Base-by-base conservation (phyloP, 2,113 vertebrate genomes). In the Galemys pyrenaicus region DNA sequence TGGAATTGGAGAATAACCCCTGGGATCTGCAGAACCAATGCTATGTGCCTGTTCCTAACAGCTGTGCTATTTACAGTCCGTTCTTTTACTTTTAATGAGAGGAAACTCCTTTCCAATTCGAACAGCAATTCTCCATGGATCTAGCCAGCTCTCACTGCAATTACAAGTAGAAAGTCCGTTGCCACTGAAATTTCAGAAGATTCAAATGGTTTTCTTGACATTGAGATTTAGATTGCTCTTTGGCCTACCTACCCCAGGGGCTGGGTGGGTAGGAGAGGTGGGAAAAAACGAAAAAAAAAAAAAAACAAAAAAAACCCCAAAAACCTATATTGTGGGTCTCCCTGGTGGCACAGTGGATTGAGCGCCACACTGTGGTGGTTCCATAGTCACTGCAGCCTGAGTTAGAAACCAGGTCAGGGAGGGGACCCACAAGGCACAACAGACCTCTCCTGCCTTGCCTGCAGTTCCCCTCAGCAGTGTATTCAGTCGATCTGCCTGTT, bases 21-120 rank as follows among this genome's bases (percentile, higher is more conserved):
- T 92, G 86, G 88, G 82, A 96, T 79, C 37, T 58, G 39, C 37
- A 94, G 94, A 92, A 24, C 37, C 82, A 92, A 3, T 20, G 68
- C 20, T 87, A 67, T n/a, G 46, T 22, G 78, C 37, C 88, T 20
- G 35, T 80, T 78, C 30, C 78, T 93, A 82, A 96, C 91, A 97
- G 79, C 71, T 24, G 0, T 94, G 91, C 71, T 96, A 95, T 96
- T 98, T 98, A 95, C 92, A 96, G 67, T 95, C 88, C 94, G 87
- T 91, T 94, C 93, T 85, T 98, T 98, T 96, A 87, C 90, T 96
- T 97, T 96, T 98, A 98, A 98, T 96, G 98, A 98, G 94, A 58
- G 96, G 96, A 96, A 79, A 93, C 51, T 96, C 88, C 87, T 92
- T 88, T 81, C 68, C 91, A 97, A 96, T 90, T 83, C 93, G 94